A percentile compares a stretch with the other conserved stretches of the same genome.
These are phyloP conservation scores for Pissodes strobi DNA, from an alignment of 1,140 invertebrate genomes.

Conservation along the genomic window DNA sequence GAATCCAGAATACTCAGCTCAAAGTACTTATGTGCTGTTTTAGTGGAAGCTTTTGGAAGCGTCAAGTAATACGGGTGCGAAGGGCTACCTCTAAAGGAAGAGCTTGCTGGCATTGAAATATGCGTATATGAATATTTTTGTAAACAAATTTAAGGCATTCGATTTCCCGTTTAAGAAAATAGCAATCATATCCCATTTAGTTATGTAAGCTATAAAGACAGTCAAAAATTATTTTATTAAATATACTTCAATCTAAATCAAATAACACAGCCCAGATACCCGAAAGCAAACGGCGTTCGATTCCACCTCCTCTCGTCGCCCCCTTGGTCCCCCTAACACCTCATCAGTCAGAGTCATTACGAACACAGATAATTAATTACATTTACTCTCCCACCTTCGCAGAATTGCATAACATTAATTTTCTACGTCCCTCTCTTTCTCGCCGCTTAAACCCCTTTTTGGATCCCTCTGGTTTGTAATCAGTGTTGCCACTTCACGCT, in stretches of 20 bases:
- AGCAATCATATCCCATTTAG: too few relatives aligned
- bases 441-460: slow-evolving; percentile 6
- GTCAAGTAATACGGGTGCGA: too few relatives aligned
- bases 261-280: neutral
- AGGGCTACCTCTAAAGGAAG: too few relatives aligned
- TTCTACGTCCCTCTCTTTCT: slow-evolving; percentile 33
- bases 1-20: too few relatives aligned
- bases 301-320: slow-evolving; percentile 23
- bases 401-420: slow-evolving; percentile 60
- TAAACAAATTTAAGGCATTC: too few relatives aligned
- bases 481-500: slow-evolving; percentile 17
- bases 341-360: slow-evolving; percentile 59
- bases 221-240: too few relatives aligned
- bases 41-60: too few relatives aligned
- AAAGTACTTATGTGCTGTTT: too few relatives aligned
- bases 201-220: too few relatives aligned
- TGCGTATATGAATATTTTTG: too few relatives aligned
- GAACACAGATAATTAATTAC: slow-evolving; percentile 59
- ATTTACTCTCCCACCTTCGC: slow-evolving; percentile 57
- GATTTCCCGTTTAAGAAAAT: too few relatives aligned
- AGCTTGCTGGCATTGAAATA: too few relatives aligned
- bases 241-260: slow-evolving; percentile 1
- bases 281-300: slow-evolving; percentile 14
- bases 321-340: slow-evolving; percentile 52
- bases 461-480: slow-evolving; percentile 4